These are phyloP conservation scores for Ornithorhynchus anatinus DNA, from an alignment of 2,113 vertebrate species.

Conservation along the genomic window DNA sequence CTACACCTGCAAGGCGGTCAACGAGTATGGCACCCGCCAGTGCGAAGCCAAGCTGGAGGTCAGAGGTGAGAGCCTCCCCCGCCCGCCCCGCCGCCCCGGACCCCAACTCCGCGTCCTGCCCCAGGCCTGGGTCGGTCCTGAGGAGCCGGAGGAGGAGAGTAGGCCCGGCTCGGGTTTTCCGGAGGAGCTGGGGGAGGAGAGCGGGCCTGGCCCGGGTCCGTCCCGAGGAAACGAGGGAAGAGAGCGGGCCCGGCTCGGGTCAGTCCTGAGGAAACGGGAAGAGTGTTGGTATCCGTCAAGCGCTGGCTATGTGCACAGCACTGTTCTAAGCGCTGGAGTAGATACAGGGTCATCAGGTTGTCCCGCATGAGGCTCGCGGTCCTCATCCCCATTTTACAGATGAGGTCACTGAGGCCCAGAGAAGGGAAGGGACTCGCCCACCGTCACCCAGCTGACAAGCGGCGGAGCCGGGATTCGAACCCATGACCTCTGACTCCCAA, in stretches of 20 bases:
- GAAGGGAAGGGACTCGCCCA: too few relatives aligned
- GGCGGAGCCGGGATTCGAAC: too few relatives aligned
- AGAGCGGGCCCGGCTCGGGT: neutral
- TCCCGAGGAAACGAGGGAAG: neutral
- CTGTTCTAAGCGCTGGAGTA: fast-evolving
- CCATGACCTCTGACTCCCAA: too few relatives aligned
- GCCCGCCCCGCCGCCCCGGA: neutral
- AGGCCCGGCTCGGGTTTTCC: neutral
- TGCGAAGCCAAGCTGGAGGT: constrained; percentile 91
- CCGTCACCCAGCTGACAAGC: too few relatives aligned
- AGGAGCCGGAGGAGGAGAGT: neutral
- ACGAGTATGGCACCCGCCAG: constrained; percentile 94
- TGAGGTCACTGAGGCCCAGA: too few relatives aligned
- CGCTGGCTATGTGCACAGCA: too few relatives aligned
- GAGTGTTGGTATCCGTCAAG: too few relatives aligned
- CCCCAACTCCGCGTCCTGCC: neutral
- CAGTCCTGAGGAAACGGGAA: too few relatives aligned
- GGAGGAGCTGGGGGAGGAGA: neutral
- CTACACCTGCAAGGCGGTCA: constrained; percentile 96
- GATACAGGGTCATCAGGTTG: neutral
- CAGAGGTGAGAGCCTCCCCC: constrained; percentile 81
- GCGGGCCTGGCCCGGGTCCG: neutral
- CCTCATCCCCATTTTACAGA: neutral
- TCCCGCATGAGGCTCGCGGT: neutral
- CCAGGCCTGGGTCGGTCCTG: constrained; percentile 10